Evolutionary conservation across 2,888 invertebrate species (phyloP).

Genomic region (Epirrhoe alternata): DNA sequence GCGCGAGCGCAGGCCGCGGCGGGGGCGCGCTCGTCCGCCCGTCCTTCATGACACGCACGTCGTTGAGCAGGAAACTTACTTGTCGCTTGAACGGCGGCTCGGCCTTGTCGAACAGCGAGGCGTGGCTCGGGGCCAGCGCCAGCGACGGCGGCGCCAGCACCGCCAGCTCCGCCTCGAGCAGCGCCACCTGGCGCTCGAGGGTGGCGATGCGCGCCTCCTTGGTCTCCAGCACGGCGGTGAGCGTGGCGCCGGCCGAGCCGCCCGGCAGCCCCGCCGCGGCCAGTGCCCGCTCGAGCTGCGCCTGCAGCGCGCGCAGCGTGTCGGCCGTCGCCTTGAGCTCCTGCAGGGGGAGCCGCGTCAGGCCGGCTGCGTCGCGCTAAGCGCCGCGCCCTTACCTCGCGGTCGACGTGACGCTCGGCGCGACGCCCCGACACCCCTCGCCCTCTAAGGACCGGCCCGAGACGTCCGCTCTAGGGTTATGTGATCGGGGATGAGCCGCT

Average conservation of each 20-base stretch:
- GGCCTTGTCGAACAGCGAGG: conserved; percentile 87
- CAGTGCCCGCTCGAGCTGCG: conserved; percentile 90
- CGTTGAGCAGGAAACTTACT: conserved; percentile 94
- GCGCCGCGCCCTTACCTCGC: conserved; percentile 49
- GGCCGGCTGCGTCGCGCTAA: conserved; percentile 44
- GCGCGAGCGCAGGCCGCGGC: conserved; percentile 53
- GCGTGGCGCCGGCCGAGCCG: conserved; percentile 86
- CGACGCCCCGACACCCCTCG: conserved; percentile 72
- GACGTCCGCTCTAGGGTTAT: conserved; percentile 79
- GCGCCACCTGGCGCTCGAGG: conserved; percentile 92
- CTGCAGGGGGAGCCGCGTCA: conserved; percentile 72
- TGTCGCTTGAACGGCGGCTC: conserved; percentile 90
- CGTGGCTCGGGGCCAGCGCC: conserved; percentile 75
- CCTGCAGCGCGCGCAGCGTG: conserved; percentile 92
- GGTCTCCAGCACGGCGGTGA: conserved; percentile 92
- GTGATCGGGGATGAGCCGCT: conserved; percentile 82
- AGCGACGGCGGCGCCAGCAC: conserved; percentile 80
- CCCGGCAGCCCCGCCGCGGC: conserved; percentile 87
- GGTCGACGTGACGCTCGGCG: conserved; percentile 47
- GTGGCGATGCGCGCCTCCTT: conserved; percentile 95
- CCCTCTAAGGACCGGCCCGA: conserved; percentile 70
- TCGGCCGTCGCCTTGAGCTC: conserved; percentile 94
- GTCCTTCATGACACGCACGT: conserved; percentile 91
- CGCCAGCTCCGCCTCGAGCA: conserved; percentile 91
- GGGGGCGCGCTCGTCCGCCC: conserved; percentile 80